Percentiles rank a stretch among this genome's conserved stretches.
phyloP scores from a whole-genome alignment of 2,888 invertebrate genomes.

The Ormyrus rosae region DNA sequence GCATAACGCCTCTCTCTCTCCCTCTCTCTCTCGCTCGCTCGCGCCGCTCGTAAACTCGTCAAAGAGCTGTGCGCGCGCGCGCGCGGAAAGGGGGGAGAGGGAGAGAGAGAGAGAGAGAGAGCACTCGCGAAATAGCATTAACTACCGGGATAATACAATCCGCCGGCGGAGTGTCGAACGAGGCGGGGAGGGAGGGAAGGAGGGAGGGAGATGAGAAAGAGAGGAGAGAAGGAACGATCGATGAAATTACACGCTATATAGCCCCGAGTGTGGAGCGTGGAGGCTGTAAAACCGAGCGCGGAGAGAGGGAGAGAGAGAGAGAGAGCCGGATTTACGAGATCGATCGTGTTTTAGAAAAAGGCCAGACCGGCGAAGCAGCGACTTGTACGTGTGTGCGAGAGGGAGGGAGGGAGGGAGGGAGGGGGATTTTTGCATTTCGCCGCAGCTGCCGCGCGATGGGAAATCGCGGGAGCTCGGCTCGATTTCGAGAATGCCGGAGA shows the following conservation, averaged over 20 bases:
- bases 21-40: constrained; percentile 29
- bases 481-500: too few species aligned
- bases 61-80: constrained; percentile 63
- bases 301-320: constrained; percentile 33
- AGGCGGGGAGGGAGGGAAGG: constrained; percentile 49
- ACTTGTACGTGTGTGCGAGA: background rate
- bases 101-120: constrained; percentile 32
- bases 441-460: background rate
- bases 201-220: constrained; percentile 37
- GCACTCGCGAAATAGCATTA: constrained; percentile 73
- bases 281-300: constrained; percentile 46
- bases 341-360: constrained; percentile 54
- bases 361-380: background rate
- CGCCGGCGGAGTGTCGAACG: constrained; percentile 49
- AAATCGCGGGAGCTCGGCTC: background rate
- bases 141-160: constrained; percentile 75
- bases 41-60: constrained; percentile 73
- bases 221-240: constrained; percentile 49
- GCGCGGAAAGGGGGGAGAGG: constrained; percentile 47
- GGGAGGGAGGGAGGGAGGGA: too few species aligned
- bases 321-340: constrained; percentile 53
- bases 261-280: constrained; percentile 47
- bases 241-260: constrained; percentile 56
- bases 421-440: constrained; percentile 18
- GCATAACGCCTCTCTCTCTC: constrained; percentile 60